Base-by-base conservation (phyloP, 2,888 invertebrate species). In the Hydropsyche betteni region DNA sequence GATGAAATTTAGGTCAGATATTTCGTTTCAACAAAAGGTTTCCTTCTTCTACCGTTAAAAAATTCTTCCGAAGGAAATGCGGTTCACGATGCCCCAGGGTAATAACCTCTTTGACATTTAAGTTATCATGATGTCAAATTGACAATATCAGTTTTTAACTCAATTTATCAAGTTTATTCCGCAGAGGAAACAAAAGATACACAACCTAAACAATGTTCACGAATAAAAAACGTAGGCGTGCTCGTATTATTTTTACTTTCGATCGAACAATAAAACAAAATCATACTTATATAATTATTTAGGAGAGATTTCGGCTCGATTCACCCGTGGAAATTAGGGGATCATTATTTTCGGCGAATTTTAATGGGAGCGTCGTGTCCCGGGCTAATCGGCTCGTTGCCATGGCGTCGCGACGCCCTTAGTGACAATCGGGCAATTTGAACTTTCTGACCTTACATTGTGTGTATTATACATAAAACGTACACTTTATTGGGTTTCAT, bases 401-500 rank as follows among this genome's bases (percentile, higher is more conserved):
- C 74, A 75, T 77, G 75, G 73, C 75, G 58, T 72, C 75, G 52
- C 69, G 55, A 77, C 77, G 77, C 75, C 68, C 68, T 7, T 38
- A 50, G 69, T 38, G 38, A 14, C 69, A 36, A n/a, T 69, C 69
- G 24, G 24, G 5, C 58, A 58, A 58, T 58, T 58, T 16, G 58
- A 58, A 58, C 58, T 16, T 58, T 58, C 24, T 24, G 58, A 58
- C 58, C 58, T 16, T 58, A 58, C 58, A 58, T 14, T 58, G 24
- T 16, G 14, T 24, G 14, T 58, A 24, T 24, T 24, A 24, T 24
- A 44, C 44, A 10, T 44, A 44, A 24, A 24, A 24, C 24, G 44
- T 10, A 44, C 44, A 44, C 44, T 44, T 44, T 44, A 44, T 44
- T 10, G 44, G 44, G 44, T 44, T 44, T 10, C 44, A 44, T 44